A percentile compares a stretch with the other conserved stretches of the same genome.
phyloP scores from a whole-genome alignment of 2,113 vertebrate species.

The Corvus moneduloides region DNA sequence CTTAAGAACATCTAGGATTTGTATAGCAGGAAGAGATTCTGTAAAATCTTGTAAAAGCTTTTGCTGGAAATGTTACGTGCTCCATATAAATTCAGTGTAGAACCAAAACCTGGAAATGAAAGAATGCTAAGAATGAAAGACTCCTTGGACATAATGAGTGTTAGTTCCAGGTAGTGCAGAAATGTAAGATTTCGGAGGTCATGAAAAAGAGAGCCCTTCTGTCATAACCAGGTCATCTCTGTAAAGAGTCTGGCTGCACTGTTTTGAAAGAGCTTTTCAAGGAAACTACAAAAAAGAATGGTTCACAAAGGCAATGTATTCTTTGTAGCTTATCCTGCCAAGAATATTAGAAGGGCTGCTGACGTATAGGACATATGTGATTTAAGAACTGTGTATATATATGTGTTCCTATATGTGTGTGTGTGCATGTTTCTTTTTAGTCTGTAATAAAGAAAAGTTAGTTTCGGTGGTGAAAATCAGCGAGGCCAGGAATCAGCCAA shows the following conservation, averaged over 20 bases:
- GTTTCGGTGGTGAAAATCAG: neutral
- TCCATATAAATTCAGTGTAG: neutral
- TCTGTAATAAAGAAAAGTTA: neutral
- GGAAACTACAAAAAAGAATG: neutral
- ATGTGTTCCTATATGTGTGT: accelerated
- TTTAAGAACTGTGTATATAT: neutral
- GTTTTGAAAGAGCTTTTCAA: neutral
- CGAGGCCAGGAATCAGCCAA: neutral
- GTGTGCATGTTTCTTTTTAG: neutral
- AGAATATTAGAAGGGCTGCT: neutral
- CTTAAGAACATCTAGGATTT: neutral
- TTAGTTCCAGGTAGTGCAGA: neutral
- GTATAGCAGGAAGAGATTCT: neutral
- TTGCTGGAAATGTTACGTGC: neutral
- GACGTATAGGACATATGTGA: neutral
- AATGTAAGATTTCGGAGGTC: neutral
- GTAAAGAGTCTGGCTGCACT: neutral
- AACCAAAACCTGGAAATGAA: neutral
- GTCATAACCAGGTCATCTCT: neutral
- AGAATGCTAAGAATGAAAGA: neutral
- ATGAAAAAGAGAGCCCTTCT: neutral
- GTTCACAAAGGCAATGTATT: neutral
- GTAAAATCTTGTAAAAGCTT: neutral
- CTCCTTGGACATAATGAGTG: neutral
- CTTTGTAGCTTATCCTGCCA: neutral